Conservation (phyloP, 2,113 vertebrate genomes). For the Otus sunia region DNA sequence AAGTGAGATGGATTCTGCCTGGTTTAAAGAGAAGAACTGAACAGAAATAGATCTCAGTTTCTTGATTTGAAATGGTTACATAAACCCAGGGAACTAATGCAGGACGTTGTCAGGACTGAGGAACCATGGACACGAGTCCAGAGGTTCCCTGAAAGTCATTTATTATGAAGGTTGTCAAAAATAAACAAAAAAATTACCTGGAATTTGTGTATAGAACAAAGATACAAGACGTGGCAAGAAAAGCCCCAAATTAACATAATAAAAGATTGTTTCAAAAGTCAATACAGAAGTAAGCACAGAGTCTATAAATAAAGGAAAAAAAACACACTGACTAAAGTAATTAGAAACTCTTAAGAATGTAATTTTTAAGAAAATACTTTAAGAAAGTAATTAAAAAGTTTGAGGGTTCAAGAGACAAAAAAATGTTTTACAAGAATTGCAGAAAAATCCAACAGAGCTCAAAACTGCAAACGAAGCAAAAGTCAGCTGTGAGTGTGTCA, state of each 20-base stretch:
- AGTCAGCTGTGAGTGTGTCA: not conserved
- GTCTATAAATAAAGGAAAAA: not conserved
- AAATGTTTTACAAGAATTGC: not conserved
- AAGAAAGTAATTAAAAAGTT: not conserved
- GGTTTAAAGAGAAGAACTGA: not conserved
- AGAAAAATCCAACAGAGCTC: not conserved
- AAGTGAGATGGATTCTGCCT: not conserved
- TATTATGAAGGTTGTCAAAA: not conserved
- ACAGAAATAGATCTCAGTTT: accelerated
- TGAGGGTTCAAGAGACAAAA: not conserved
- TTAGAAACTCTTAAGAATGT: not conserved
- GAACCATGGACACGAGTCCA: not conserved
- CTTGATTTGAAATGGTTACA: not conserved
- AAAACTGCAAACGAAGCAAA: not conserved
- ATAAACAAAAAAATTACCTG: not conserved
- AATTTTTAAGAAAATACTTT: too few species aligned
- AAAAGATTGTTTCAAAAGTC: not conserved
- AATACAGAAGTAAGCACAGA: not conserved
- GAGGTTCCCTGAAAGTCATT: not conserved
- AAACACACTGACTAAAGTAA: not conserved
- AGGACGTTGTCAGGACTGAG: not conserved
- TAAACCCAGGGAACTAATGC: not conserved
- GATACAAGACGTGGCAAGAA: not conserved
- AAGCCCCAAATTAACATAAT: not conserved
- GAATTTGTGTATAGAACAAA: not conserved